phyloP scores from a whole-genome alignment of 2,888 invertebrate genomes.

The Mactromeris polynyma region DNA sequence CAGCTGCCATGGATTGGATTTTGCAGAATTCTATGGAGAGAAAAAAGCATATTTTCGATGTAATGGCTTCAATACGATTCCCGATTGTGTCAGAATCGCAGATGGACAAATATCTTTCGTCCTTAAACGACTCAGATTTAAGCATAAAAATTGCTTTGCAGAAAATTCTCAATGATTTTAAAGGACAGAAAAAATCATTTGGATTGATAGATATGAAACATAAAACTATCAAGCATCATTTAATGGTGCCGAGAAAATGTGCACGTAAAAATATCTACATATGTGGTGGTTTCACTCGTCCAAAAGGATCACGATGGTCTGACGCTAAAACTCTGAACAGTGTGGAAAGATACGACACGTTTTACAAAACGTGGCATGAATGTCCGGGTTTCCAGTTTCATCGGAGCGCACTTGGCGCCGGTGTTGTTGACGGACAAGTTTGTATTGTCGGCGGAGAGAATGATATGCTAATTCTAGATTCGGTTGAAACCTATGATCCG shows the following conservation, averaged over 20 bases:
- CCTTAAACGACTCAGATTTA: slow-evolving; percentile 93
- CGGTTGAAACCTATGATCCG: slow-evolving; percentile 85
- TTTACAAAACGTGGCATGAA: slow-evolving; percentile 81
- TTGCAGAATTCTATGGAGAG: slow-evolving; percentile 93
- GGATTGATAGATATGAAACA: slow-evolving; percentile 49
- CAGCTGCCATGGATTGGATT: slow-evolving; percentile 95
- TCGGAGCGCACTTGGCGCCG: slow-evolving; percentile 95
- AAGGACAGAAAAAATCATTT: slow-evolving; percentile 66
- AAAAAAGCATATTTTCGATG: slow-evolving; percentile 94
- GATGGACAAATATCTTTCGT: slow-evolving; percentile 91
- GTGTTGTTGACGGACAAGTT: slow-evolving; percentile 93
- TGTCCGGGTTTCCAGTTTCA: slow-evolving; percentile 92
- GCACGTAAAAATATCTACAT: slow-evolving; percentile 95
- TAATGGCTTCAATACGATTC: slow-evolving; percentile 93
- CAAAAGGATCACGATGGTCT: slow-evolving; percentile 93
- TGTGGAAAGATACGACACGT: slow-evolving; percentile 91
- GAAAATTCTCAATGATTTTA: slow-evolving; percentile 81
- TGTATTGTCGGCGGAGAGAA: slow-evolving; percentile 96
- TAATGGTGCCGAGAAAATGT: slow-evolving; percentile 92
- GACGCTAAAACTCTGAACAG: slow-evolving; percentile 91
- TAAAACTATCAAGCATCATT: slow-evolving; percentile 44
- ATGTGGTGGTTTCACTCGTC: slow-evolving; percentile 95
- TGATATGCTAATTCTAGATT: slow-evolving; percentile 93
- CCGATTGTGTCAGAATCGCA: slow-evolving; percentile 91
- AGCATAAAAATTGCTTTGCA: slow-evolving; percentile 93